A percentile compares a stretch with the other conserved stretches of the same genome.
These are phyloP conservation scores for Gila robusta DNA, from an alignment of 2,797 vertebrate genomes.

Conservation along the genomic window DNA sequence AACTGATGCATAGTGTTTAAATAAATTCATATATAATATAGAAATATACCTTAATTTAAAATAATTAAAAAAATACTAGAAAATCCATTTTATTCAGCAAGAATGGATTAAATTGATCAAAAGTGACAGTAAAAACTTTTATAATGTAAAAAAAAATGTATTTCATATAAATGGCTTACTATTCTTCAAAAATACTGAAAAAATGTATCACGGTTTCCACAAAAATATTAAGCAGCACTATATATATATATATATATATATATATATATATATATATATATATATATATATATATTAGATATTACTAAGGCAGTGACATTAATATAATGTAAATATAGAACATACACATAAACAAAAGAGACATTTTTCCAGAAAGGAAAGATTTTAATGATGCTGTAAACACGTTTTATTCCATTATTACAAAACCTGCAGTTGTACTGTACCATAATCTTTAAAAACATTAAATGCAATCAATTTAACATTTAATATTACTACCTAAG, in stretches of 20 bases:
- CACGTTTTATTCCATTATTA: conserved; percentile 63
- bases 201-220: no score
- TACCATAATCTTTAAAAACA: conserved; percentile 49
- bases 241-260: no score
- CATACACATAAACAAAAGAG: neutral
- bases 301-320: neutral
- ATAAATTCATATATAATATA: neutral
- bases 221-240: no score
- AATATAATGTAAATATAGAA: neutral
- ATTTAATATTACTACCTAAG: conserved; percentile 17
- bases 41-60: neutral
- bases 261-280: no score
- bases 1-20: conserved; percentile 58
- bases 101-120: no score
- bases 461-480: conserved; percentile 37
- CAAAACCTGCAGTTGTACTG: conserved; percentile 57
- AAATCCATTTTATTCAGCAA: no score
- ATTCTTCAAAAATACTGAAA: no score
- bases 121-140: no score
- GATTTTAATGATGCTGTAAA: conserved; percentile 75
- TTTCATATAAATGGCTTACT: no score
- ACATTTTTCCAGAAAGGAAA: conserved; percentile 56
- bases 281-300: neutral
- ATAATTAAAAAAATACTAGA: neutral
- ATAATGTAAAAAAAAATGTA: no score